phyloP scores from a whole-genome alignment of 2,113 vertebrate species.

The Myrmecophaga tridactyla region DNA sequence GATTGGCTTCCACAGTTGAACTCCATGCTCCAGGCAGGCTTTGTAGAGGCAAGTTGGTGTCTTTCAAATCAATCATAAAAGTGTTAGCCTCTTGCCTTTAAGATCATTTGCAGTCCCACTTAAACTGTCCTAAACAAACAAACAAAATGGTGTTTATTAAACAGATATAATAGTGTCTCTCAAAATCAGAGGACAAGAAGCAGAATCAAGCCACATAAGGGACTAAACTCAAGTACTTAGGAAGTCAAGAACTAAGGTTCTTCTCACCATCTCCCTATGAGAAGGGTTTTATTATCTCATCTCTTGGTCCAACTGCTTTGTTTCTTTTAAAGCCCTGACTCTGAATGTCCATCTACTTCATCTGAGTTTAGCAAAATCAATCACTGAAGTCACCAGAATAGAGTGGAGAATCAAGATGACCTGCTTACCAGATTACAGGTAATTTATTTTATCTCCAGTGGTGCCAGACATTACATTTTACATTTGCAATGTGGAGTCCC shows the following conservation, averaged over 20 bases:
- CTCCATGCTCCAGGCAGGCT: background rate
- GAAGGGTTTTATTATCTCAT: background rate
- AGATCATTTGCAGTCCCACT: background rate
- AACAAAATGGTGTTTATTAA: background rate
- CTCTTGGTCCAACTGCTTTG: background rate
- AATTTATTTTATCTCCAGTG: constrained; percentile 50
- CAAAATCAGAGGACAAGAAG: background rate
- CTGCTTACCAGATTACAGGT: constrained; percentile 27
- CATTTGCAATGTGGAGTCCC: background rate
- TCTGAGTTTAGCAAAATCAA: constrained; percentile 38
- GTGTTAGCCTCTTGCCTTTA: background rate
- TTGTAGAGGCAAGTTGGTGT: background rate
- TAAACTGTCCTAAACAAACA: background rate
- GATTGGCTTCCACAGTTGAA: background rate
- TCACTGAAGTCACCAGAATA: constrained; percentile 27
- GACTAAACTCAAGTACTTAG: background rate
- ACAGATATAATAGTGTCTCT: background rate
- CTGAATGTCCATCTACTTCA: constrained; percentile 7
- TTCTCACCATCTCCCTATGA: background rate
- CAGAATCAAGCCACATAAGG: fast-evolving
- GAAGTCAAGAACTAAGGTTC: background rate
- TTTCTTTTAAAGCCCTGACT: background rate
- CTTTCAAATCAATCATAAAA: background rate
- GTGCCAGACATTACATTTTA: constrained; percentile 54
- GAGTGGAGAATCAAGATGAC: constrained; percentile 30